phyloP scores from a whole-genome alignment of 2,113 vertebrate species.

The Carassius gibelio region DNA sequence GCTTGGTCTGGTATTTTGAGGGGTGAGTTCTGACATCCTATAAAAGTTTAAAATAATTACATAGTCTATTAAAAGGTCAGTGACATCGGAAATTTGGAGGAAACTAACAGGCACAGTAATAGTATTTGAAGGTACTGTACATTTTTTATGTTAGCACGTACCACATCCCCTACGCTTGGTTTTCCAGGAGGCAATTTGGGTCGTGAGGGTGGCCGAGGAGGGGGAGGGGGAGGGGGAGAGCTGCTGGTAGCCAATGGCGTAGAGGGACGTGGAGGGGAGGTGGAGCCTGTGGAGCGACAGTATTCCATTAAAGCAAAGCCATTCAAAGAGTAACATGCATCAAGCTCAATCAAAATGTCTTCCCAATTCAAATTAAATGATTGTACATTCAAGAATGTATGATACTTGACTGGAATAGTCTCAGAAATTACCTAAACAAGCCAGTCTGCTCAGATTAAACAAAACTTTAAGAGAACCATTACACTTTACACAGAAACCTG shows the following conservation, averaged over 20 bases:
- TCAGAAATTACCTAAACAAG: background rate
- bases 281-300: constrained; percentile 78
- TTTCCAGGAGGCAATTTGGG: constrained; percentile 93
- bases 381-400: background rate
- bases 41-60: background rate
- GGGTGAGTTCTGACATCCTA: background rate
- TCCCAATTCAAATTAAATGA: background rate
- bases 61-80: background rate
- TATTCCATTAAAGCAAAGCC: constrained; percentile 43
- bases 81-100: background rate
- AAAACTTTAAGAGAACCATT: background rate
- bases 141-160: constrained; percentile 67
- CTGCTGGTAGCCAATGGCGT: constrained; percentile 80
- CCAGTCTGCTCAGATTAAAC: background rate
- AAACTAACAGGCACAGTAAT: background rate
- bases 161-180: constrained; percentile 81
- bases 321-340: constrained; percentile 15
- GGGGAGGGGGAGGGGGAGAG: constrained; percentile 85
- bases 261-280: constrained; percentile 85
- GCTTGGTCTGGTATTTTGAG: background rate
- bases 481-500: background rate
- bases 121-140: background rate
- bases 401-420: background rate
- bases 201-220: constrained; percentile 88
- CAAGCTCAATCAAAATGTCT: background rate